Base-by-base conservation (phyloP, 2,113 vertebrate genomes). In the Xerus inauris region DNA sequence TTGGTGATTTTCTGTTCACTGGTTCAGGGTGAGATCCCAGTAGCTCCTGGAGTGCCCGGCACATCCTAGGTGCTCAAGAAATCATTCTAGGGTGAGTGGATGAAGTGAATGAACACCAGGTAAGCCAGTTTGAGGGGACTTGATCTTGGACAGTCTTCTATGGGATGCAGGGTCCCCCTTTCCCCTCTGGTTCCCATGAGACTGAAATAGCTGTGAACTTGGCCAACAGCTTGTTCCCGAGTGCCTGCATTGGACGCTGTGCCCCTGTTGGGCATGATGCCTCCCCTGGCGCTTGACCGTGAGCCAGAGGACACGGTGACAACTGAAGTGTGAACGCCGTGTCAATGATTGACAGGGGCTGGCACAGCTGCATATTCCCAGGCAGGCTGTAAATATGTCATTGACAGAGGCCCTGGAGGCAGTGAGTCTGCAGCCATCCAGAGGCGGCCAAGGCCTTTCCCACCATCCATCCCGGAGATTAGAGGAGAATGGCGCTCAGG, bases 271-370 rank as follows among this genome's bases (percentile, higher is more conserved):
- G 79, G 45, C 64, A 65, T 8, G 1, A 2, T 4, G 26, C 26
- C 67, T 42, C 51, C 71, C 32, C 54, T 84, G 65, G 82, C 0
- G 0, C 67, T 51, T 30, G 80, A 49, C 94, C 92, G 42, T 64
- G 90, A 92, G 90, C 88, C 94, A 90, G 89, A 94, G 90, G 87
- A 94, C 90, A 51, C 9, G 1, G 96, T 57, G 77, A 51, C 79
- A 86, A 88, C 47, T 45, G 69, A 97, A 87, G 94, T 82, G 83
- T 95, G 96, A 97, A 91, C 0, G 0, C 14, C 16, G 0, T 35
- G 91, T 94, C 88, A 95, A 97, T 97, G 87, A 98, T 91, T 97
- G 75, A 97, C 97, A 38, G 51, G 40, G 14, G 16, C 49, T 6
- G 0, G 5, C 1, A 1, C 51, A 28, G 32, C 84, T 72, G 84